Evolutionary conservation across 1,140 invertebrate species (phyloP).

Genomic region (Venturia canescens): DNA sequence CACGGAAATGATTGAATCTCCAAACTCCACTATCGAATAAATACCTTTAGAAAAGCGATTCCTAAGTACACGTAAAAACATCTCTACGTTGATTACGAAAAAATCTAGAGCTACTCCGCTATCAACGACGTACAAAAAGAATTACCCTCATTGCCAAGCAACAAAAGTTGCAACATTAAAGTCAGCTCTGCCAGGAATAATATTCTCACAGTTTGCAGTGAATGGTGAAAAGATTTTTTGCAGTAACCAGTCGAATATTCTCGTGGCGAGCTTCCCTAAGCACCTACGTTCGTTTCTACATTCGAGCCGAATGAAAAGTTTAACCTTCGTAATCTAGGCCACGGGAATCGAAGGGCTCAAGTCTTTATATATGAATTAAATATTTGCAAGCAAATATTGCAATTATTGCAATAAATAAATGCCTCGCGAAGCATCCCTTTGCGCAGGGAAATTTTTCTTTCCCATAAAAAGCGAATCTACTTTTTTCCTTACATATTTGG

Average conservation of each 20-base stretch:
- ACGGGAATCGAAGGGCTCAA: no score
- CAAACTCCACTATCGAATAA: slow-evolving; percentile 2
- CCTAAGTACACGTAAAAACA: not conserved
- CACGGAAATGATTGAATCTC: slow-evolving; percentile 21
- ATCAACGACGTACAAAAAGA: not conserved
- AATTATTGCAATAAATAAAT: no score
- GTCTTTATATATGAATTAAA: no score
- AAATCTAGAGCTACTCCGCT: slow-evolving; percentile 9
- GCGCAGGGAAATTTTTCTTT: no score
- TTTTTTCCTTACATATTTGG: not conserved
- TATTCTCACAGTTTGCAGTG: not conserved
- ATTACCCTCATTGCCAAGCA: slow-evolving; percentile 40
- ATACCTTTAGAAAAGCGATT: slow-evolving; percentile 13
- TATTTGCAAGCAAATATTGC: no score
- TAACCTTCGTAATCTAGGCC: no score
- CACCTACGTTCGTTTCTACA: no score
- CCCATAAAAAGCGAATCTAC: not conserved
- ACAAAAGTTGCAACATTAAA: slow-evolving; percentile 37
- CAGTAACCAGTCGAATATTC: not conserved
- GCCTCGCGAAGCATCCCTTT: no score
- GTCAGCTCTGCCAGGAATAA: slow-evolving; percentile 20
- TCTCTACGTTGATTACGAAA: not conserved
- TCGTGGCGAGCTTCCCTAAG: not conserved
- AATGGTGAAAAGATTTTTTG: not conserved
- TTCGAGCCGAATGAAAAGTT: no score